Evolutionary conservation across 2,888 invertebrate species (phyloP).

Genomic region (Onthophagus sagittarius): DNA sequence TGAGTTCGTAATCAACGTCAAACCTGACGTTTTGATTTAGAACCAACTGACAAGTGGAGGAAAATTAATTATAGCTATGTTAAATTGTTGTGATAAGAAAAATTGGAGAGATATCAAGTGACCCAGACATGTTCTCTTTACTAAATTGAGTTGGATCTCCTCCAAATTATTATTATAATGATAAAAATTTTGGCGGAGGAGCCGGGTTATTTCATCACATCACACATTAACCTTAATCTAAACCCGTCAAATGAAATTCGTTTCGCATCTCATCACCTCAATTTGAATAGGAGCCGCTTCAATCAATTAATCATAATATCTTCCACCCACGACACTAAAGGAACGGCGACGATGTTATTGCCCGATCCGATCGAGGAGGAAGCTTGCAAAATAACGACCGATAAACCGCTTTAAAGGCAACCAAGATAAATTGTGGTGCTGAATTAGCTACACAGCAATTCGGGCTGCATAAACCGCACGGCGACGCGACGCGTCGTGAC

Average conservation of each 20-base stretch:
- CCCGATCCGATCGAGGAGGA: neutral
- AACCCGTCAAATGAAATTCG: neutral
- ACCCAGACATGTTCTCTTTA: neutral
- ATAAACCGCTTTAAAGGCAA: neutral
- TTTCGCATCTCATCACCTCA: neutral
- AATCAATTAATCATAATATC: neutral
- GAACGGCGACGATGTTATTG: neutral
- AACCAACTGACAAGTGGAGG: neutral
- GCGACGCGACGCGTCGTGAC: neutral
- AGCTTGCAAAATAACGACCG: neutral
- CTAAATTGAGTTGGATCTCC: neutral
- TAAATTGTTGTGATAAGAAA: neutral
- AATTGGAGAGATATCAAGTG: neutral
- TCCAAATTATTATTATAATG: neutral
- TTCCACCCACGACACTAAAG: neutral
- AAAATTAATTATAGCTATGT: neutral
- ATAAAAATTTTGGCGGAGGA: neutral
- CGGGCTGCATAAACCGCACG: neutral
- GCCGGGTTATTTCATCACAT: neutral
- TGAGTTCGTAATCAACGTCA: constrained; percentile 4
- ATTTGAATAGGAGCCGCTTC: neutral
- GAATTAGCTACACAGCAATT: neutral
- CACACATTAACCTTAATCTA: neutral
- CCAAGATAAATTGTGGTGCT: neutral
- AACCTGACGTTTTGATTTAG: neutral